Conservation (phyloP, 2,113 vertebrate genomes). For the Bubalus kerabau region DNA sequence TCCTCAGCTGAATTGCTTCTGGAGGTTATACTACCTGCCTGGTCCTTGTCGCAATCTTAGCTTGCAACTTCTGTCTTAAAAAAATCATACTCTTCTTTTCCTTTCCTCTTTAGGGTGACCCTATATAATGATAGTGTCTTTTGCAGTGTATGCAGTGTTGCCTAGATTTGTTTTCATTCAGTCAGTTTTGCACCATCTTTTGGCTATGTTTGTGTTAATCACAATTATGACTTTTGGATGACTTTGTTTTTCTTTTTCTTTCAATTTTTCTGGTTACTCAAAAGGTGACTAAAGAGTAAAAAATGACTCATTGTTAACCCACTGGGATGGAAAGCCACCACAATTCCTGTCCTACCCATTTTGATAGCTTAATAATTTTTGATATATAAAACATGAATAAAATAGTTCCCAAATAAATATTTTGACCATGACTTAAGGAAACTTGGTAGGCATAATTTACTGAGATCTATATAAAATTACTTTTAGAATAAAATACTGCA, state of each 20-base stretch:
- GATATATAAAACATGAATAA: not conserved
- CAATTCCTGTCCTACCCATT: not conserved
- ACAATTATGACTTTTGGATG: not conserved
- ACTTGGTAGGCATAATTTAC: not conserved
- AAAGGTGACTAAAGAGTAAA: not conserved
- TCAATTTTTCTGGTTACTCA: not conserved
- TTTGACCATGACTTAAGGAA: not conserved
- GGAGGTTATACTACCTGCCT: not conserved
- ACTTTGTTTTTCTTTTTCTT: not conserved
- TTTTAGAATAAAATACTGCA: constrained; percentile 25
- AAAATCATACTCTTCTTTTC: not conserved
- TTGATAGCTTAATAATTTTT: not conserved
- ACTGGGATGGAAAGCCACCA: not conserved
- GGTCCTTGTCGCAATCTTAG: not conserved
- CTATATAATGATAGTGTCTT: not conserved
- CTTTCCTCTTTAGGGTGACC: not conserved
- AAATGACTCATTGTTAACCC: not conserved
- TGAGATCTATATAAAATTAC: constrained; percentile 6
- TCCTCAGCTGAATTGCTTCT: not conserved
- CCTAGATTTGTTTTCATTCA: not conserved
- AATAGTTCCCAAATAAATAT: not conserved
- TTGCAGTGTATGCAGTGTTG: not conserved
- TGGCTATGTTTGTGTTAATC: not conserved
- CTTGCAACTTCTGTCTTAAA: not conserved
- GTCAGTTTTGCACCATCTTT: not conserved